Base-by-base conservation (phyloP, 2,888 invertebrate species). In the Ormyrus thymus region DNA sequence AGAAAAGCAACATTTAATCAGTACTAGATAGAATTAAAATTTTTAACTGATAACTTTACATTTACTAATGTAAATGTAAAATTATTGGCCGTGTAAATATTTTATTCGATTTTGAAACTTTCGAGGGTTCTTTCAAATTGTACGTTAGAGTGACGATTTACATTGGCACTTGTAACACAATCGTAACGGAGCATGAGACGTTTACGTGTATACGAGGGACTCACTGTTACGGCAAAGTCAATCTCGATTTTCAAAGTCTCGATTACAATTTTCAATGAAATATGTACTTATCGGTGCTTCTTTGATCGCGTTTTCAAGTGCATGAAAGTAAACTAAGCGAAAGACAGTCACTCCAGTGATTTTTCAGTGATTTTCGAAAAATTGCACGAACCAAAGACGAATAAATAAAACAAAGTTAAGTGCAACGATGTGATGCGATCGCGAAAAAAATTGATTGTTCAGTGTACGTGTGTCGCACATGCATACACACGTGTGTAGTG, bases 271-370 rank as follows among this genome's bases (percentile, higher is more conserved):
- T 61, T 64, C 29, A n/a, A 46, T 11, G 53, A 45, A 13, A 15
- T 8, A 29, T 15, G 7, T 61, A 48, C 29, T 29, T 50, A 71
- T 65, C 55, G 55, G 50, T 58, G 51, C 43, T 78, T 79, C 29
- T 29, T 29, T 50, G 62, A 53, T 76, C 69, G 69, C 62, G 59
- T 13, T 46, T 15, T 72, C 11, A 76, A 80, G 65, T 80, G 80
- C 80, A 80, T 80, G 80, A 73, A 69, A 73, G 55, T 74, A 69
- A 13, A 80, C 29, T 29, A 79, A 66, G 62, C 6, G 43, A 59
- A 9, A 65, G 29, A 70, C 65, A 76, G 70, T 76, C 62, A 76
- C 69, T 61, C 69, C 10, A 43, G 50, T 66, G 65, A 56, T 64
- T 69, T 62, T 69, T 53, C 55, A 29, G 7, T 11, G 29, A 29